phyloP scores from a whole-genome alignment of 2,888 invertebrate genomes.

The Leptinotarsa rubiginosa region DNA sequence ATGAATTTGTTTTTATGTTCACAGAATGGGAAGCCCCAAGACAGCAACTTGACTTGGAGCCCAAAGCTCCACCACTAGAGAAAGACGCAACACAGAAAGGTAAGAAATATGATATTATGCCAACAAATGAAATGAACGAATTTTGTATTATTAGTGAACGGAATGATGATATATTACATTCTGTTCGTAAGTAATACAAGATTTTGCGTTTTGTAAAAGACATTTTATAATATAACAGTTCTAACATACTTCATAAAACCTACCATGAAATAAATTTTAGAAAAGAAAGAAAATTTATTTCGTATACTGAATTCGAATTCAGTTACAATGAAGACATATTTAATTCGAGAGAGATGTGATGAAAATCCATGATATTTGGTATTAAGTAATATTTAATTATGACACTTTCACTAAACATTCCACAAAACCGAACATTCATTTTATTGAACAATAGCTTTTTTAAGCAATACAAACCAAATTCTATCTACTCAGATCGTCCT shows the following conservation, averaged over 20 bases:
- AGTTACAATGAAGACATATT: too few species aligned
- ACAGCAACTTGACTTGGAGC: constrained; percentile 53
- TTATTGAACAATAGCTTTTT: too few species aligned
- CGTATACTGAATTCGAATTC: not conserved
- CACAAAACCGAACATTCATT: too few species aligned
- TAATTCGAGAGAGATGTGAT: too few species aligned
- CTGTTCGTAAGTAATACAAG: not conserved
- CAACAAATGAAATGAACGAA: constrained; percentile 23
- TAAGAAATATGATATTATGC: constrained; percentile 49
- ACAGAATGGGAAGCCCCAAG: constrained; percentile 63
- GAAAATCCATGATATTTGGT: too few species aligned
- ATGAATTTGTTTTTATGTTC: constrained; percentile 46
- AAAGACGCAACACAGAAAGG: constrained; percentile 62
- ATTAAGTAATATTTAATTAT: too few species aligned
- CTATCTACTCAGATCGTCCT: too few species aligned
- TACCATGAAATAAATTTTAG: not conserved
- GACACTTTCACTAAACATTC: too few species aligned
- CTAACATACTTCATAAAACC: not conserved
- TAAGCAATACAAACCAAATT: too few species aligned
- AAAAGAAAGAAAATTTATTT: not conserved
- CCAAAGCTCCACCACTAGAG: constrained; percentile 50
- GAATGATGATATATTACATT: too few species aligned
- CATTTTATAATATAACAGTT: not conserved
- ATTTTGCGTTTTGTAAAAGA: not conserved
- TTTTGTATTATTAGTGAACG: constrained; percentile 6